These are phyloP conservation scores for Noctua janthina DNA, from an alignment of 2,888 invertebrate species.

Conservation along the genomic window DNA sequence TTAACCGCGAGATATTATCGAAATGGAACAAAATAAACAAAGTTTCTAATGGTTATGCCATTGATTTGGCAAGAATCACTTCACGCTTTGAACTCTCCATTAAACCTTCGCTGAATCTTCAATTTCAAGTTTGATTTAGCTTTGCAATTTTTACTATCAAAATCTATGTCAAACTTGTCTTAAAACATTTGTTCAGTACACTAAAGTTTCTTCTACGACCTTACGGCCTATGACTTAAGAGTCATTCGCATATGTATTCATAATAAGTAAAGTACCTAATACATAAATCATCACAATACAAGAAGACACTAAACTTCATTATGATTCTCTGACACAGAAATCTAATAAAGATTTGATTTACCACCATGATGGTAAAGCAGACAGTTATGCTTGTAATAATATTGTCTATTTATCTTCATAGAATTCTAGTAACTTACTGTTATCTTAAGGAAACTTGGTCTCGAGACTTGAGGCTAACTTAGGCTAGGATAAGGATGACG, in stretches of 20 bases:
- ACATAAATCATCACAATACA: slow-evolving; percentile 15
- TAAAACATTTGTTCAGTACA: slow-evolving; percentile 1
- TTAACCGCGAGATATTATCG: slow-evolving; percentile 15
- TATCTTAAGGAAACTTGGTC: slow-evolving; percentile 1
- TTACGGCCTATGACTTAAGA: background rate
- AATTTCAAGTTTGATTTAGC: background rate
- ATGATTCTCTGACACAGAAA: slow-evolving; percentile 22
- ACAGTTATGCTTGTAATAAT: slow-evolving; percentile 10
- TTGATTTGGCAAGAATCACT: background rate
- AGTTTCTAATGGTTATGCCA: background rate
- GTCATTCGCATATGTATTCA: slow-evolving; percentile 3
- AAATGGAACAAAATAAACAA: slow-evolving; percentile 22
- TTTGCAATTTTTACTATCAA: background rate
- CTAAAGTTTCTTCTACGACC: background rate
- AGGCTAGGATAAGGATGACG: background rate
- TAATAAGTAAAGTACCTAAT: slow-evolving; percentile 8
- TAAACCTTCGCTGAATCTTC: background rate
- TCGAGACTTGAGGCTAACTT: background rate
- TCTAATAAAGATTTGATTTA: slow-evolving; percentile 35
- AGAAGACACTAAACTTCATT: slow-evolving; percentile 32
- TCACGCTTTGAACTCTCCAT: background rate
- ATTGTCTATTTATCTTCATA: slow-evolving; percentile 22
- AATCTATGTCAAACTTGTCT: background rate
- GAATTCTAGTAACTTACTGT: slow-evolving; percentile 4
- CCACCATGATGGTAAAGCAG: background rate